Evolutionary conservation across 2,797 vertebrate genomes (phyloP), one percentile per base, ranked within the genome.

Genomic region (Sebastes elongatus): DNA sequence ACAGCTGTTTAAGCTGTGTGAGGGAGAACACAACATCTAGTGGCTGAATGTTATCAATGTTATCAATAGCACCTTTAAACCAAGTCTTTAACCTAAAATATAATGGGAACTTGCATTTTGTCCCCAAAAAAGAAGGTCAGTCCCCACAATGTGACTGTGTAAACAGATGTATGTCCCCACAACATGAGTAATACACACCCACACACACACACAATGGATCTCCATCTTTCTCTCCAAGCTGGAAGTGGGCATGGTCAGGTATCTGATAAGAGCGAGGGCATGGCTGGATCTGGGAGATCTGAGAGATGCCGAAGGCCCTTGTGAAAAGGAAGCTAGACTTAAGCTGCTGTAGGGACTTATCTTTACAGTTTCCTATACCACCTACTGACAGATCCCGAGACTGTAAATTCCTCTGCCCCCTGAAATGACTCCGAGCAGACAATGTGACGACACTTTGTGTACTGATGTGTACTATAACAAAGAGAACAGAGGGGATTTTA

Each of bases 281-380:
- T 20, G 55, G 69, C 77, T 78, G 62, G 90, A 92, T 93, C 89
- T 91, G 79, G 62, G 87, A 92, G 91, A 95, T 94, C 93, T 92
- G 89, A 94, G 87, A 92, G 88, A 92, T 81, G 87, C 89, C 83
- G 87, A 92, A 84, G 56, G 71, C 84, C 79, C 92, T 91, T 55
- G 83, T 88, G 89, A 89, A 92, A 91, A 94, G 92, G 93, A 94
- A 94, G 87, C 87, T 80, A 35, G 81, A 80, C 88, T 81, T 89
- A 86, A 91, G 83, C 85, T 90, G 89, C 89, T 82, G 86, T n/a
- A 49, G 79, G 66, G 71, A 94, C 91, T 95, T 94, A 94, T 94
- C 94, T 94, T 93, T 94, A 94, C 93, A 92, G 91, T 92, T 93
- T 94, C 92, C 92, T 91, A 90, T 91, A 90, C 92, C 93, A 92